A percentile compares a stretch with the other conserved stretches of the same genome.
Conservation (phyloP, 53 echinoderm and acorn worm genomes). For the Temnopleurus reevesii region DNA sequence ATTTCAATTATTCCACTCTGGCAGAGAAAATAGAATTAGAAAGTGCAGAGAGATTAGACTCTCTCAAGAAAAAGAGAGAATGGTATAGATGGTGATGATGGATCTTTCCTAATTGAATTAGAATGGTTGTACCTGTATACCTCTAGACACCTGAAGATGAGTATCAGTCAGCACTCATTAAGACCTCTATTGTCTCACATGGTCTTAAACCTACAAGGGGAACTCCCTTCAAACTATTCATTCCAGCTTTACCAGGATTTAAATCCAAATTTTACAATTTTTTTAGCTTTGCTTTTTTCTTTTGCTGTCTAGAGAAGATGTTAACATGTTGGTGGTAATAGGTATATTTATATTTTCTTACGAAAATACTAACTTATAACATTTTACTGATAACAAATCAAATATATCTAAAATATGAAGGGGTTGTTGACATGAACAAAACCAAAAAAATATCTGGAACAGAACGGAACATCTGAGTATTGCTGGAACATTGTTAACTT, state of each 20-base stretch:
- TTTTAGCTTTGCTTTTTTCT: neutral
- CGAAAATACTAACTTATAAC: neutral
- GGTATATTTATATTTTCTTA: neutral
- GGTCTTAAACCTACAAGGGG: neutral
- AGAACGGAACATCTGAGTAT: too few relatives aligned
- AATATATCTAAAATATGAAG: too few relatives aligned
- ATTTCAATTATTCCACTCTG: neutral
- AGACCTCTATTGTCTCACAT: neutral
- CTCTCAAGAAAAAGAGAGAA: constrained; percentile 17
- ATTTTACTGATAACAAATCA: too few relatives aligned
- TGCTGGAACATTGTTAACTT: too few relatives aligned
- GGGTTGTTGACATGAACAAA: too few relatives aligned
- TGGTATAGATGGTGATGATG: neutral
- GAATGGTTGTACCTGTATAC: neutral
- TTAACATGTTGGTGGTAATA: neutral
- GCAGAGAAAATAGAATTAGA: neutral
- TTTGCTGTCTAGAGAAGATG: neutral
- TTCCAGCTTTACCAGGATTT: neutral
- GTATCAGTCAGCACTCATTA: constrained; percentile 26
- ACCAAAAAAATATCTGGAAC: too few relatives aligned
- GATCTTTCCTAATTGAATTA: constrained; percentile 50
- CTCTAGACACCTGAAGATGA: constrained; percentile 24
- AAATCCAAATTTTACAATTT: neutral
- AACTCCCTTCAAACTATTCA: constrained; percentile 1
- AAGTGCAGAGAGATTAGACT: constrained; percentile 25